These are phyloP conservation scores for Solenodon paradoxus DNA, from an alignment of 2,113 vertebrate species.

Conservation along the genomic window DNA sequence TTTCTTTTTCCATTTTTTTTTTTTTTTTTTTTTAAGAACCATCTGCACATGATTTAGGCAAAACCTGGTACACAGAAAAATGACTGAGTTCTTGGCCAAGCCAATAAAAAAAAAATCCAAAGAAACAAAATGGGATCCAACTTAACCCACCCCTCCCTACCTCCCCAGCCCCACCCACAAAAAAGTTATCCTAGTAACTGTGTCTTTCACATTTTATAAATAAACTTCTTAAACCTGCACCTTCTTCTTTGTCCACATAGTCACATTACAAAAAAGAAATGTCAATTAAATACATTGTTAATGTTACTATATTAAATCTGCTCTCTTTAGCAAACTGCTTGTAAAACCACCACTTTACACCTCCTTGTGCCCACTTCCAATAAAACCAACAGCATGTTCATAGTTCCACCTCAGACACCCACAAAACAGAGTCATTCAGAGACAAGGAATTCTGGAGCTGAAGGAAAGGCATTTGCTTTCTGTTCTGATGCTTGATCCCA, in stretches of 20 bases:
- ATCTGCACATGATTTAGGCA: slow-evolving; percentile 84
- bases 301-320: slow-evolving; percentile 88
- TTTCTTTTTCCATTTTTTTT: slow-evolving; percentile 46
- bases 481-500: slow-evolving; percentile 80
- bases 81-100: slow-evolving; percentile 81
- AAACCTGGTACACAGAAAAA: slow-evolving; percentile 86
- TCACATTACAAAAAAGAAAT: slow-evolving; percentile 91
- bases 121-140: slow-evolving; percentile 73
- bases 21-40: slow-evolving; percentile 57
- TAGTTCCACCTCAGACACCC: slow-evolving; percentile 64
- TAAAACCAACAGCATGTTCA: slow-evolving; percentile 65
- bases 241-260: slow-evolving; percentile 86
- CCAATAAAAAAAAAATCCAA: slow-evolving; percentile 78
- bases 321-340: slow-evolving; percentile 80
- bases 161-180: slow-evolving; percentile 80
- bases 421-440: slow-evolving; percentile 80
- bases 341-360: slow-evolving; percentile 72
- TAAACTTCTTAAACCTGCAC: slow-evolving; percentile 88
- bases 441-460: slow-evolving; percentile 83
- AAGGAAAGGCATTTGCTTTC: slow-evolving; percentile 78
- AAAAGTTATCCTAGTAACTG: slow-evolving; percentile 85
- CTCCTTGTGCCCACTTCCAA: slow-evolving; percentile 79
- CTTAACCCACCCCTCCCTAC: slow-evolving; percentile 74
- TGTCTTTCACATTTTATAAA: slow-evolving; percentile 92
- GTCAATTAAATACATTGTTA: slow-evolving; percentile 93